Conservation (phyloP, 2,113 vertebrate species). For the Bungarus multicinctus region DNA sequence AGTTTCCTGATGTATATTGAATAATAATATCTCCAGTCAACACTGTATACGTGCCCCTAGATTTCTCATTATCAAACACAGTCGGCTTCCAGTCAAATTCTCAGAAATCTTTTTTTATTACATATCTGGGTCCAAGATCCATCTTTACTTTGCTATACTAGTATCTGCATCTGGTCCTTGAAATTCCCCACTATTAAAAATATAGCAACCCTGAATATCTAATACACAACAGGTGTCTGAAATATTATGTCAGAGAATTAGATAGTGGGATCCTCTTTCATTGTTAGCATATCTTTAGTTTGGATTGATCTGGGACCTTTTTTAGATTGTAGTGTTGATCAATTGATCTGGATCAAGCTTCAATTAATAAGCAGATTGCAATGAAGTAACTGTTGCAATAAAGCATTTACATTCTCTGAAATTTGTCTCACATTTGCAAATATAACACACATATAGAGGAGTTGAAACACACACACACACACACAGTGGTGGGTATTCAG, state of each 20-base stretch:
- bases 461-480: no score
- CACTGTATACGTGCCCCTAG: background rate
- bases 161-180: background rate
- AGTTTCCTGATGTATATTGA: constrained; percentile 38
- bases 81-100: constrained; percentile 21
- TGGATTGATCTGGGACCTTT: background rate
- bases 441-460: background rate
- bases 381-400: no score
- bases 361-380: background rate
- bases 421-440: no score
- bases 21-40: constrained; percentile 20
- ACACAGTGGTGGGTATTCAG: no score
- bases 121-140: background rate
- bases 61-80: constrained; percentile 28
- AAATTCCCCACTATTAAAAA: constrained; percentile 2
- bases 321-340: background rate
- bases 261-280: rapidly evolving
- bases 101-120: constrained; percentile 9
- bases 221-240: background rate
- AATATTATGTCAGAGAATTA: no score
- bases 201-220: background rate
- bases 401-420: background rate
- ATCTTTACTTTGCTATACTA: rapidly evolving
- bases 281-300: rapidly evolving
- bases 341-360: background rate